Evolutionary conservation across 2,888 invertebrate species (phyloP).

Genomic region (Alentia gelatinosa): DNA sequence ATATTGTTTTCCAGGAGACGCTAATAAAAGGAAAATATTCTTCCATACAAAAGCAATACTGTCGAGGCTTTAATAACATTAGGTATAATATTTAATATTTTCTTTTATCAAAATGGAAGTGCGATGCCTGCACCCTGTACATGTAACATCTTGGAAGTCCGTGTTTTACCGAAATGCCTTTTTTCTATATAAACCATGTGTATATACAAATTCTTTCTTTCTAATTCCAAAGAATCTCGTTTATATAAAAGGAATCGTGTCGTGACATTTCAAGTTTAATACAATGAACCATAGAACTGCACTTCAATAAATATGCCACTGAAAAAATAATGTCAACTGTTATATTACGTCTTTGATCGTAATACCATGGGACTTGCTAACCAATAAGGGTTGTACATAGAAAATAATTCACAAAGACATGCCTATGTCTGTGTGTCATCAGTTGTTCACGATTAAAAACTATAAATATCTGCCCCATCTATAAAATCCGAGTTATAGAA

Average conservation of each 20-base stretch:
- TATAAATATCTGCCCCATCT: not conserved
- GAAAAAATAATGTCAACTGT: slow-evolving; percentile 10
- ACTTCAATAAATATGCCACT: not conserved
- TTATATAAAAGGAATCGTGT: not conserved
- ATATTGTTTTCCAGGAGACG: not conserved
- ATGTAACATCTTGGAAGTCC: not conserved
- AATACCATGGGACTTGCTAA: not conserved
- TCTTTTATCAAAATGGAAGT: slow-evolving; percentile 13
- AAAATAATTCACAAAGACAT: not conserved
- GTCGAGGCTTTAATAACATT: slow-evolving; percentile 25
- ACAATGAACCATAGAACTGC: not conserved
- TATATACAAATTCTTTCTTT: not conserved
- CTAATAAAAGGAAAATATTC: not conserved
- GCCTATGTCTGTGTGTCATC: not conserved
- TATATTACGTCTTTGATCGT: not conserved
- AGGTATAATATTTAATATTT: not conserved
- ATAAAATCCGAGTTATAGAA: not conserved
- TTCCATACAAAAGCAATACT: slow-evolving; percentile 34
- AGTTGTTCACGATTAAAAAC: not conserved
- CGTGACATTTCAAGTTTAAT: not conserved
- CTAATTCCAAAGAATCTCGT: not conserved
- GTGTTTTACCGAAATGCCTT: not conserved
- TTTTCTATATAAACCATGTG: not conserved
- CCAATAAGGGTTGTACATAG: not conserved
- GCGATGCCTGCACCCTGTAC: not conserved